Conservation (phyloP, 2,888 invertebrate genomes). For the Hoplodrina ambigua region DNA sequence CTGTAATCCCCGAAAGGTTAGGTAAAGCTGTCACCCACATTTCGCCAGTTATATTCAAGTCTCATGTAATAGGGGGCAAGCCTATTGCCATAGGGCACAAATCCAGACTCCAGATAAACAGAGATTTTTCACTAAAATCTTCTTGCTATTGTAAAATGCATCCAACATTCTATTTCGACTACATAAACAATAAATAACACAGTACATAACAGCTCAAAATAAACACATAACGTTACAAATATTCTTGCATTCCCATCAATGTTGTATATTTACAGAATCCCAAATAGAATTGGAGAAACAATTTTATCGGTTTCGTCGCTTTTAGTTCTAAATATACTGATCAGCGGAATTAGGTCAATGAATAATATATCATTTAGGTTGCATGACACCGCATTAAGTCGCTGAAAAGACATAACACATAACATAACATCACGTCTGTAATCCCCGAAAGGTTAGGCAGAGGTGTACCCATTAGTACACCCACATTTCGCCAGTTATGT, state of each 20-base stretch:
- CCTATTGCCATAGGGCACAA: no score
- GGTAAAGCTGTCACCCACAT: no score
- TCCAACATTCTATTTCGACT: not conserved
- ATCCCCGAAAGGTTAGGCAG: no score
- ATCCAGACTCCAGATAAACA: no score
- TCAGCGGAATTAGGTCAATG: slow-evolving; percentile 2
- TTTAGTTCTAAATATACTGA: slow-evolving; percentile 14
- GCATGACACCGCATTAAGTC: not conserved
- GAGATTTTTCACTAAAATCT: no score
- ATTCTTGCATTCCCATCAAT: slow-evolving; percentile 26
- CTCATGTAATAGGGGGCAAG: no score
- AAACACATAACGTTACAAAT: slow-evolving; percentile 3
- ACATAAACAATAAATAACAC: slow-evolving; percentile 7
- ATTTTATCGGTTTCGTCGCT: slow-evolving; percentile 18
- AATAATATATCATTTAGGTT: slow-evolving; percentile 27
- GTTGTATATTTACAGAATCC: slow-evolving; percentile 22
- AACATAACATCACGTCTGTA: no score
- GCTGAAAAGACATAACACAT: no score
- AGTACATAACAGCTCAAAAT: slow-evolving; percentile 4
- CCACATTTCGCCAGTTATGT: no score
- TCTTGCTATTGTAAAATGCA: not conserved
- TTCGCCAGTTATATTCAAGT: no score
- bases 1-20: no score
- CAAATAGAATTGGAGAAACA: slow-evolving; percentile 17
- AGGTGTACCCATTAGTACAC: no score